Evolutionary conservation across 2,888 invertebrate genomes (phyloP), one percentile per base, ranked within the genome.

Genomic region (Serrognathus titanus): DNA sequence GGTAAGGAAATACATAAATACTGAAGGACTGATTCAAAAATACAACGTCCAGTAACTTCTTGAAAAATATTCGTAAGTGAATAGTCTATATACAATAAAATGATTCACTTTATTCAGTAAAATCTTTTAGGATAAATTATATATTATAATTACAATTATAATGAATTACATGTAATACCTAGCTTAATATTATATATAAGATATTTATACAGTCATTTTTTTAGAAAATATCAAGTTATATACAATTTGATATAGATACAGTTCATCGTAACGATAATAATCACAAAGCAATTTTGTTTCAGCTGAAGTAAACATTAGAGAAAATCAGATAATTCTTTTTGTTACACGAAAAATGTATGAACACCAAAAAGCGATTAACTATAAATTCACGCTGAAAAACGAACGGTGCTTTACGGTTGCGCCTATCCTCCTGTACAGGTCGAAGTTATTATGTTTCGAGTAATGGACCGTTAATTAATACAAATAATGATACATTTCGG

Each of bases 211-310:
- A 43, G 43, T 43, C 12, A 43, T 59, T 55, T 61, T 63, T 63
- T 68, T 69, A 69, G 68, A 69, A 69, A 69, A 70, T 70, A 70
- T 67, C 64, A 61, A 51, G 60, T 60, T 68, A 68, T 68, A 58
- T 66, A 69, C 68, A 69, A 63, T 68, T 66, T 68, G 64, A 69
- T 68, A 63, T 62, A 54, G 39, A 50, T 49, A 55, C 40, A 55
- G 39, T 55, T 20, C 9, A 49, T 38, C 24, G 46, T 52, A 31
- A 31, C 24, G 24, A 31, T 31, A 31, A 12, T 48, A 48, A 53
- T 55, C 49, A 55, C 50, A 16, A 55, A 55, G 55, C 55, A 35
- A 48, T 51, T 12, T 11, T 48, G 12, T 49, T 49, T 40, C 43
- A 40, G 31, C 31, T 45, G 24, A 35, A 51, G 36, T 41, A 51